Evolutionary conservation across 1,140 invertebrate species (phyloP), one percentile per base, ranked within the genome.

Genomic region (Scaptomyza pallida): DNA sequence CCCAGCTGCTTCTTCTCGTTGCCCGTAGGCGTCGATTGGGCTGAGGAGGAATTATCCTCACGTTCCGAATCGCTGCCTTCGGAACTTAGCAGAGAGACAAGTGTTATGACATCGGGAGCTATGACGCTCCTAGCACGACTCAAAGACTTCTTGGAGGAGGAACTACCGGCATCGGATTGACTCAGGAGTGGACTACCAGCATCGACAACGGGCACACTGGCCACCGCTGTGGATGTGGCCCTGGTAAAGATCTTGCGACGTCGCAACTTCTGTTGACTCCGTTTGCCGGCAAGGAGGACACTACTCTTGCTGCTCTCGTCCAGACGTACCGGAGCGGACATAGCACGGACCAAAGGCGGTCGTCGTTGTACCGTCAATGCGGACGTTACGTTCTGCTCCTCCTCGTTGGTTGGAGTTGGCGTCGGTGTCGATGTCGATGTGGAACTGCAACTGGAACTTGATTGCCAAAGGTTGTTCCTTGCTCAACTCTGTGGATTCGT

Each of bases 51-150:
- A 15, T 61, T 86, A 17, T 91, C 91, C 61, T 91, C 91, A 3
- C 86, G 75, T 64, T 91, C 91, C 12, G 91, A 91, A 51, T 91
- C 91, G 44, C 89, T 91, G 60, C 86, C 91, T 61, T 91, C 90
- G 45, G 91, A 91, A 52, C 90, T 91, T 1, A 91, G 57, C 19
- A 91, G 64, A 10, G 91, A 91, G 0, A 91, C 91, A 19, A 91
- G 60, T 0, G 91, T 91, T 3, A 91, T 89, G 15, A 91, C 75
- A 78, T 91, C 91, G 0, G 80, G 75, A 0, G 89, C 89, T 10
- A 90, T 74, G 2, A 83, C 77, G 19, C 88, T 89, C 30, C 89
- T 78, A 2, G 90, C 69, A 15, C 89, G 65, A 41, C 75, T 68
- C 33, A 90, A 26, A 0, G 75, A 21, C 47, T 89, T 89, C 43